Base-by-base conservation (phyloP, 2,797 vertebrate species). In the Oophaga sylvatica region DNA sequence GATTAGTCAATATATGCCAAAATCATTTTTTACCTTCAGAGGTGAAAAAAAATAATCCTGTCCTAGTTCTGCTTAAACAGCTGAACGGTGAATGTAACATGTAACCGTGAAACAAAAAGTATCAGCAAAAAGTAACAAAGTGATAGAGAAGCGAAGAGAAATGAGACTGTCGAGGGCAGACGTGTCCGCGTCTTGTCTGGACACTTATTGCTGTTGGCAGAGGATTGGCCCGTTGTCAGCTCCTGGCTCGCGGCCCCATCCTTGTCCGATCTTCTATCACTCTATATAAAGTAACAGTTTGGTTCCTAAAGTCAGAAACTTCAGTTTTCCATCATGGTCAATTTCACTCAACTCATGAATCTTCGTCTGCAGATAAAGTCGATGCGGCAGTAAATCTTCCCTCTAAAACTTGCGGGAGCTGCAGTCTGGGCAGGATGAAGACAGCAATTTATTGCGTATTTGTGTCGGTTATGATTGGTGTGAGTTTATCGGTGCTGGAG, bases 351-450 rank as follows among this genome's bases (percentile, higher is more conserved):
- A 80, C 85, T 86, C 90, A 90, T 90, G 91, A 92, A 90, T 92
- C 91, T 93, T 91, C 91, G 90, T 87, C 87, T 91, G 87, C 84
- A 90, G 90, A 91, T 92, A 89, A 92, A 90, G 84, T 92, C 88
- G 80, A 85, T 90, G n/a, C 71, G 35, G 80, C 82, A 90, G 89
- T 91, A 89, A 85, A 90, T 92, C 92, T 93, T 91, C 67, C 19
- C 83, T 31, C 87, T 88, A 90, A 90, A 82, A 9, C 63, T 83
- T 90, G 62, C 75, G 45, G 48, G 67, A 90, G 87, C 90, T 83
- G 56, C 5, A 13, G 62, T 89, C 53, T 70, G 63, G 45, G 85
- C 78, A 75, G 83, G 63, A 81, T 84, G 83, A 88, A 56, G 76
- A 20, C 77, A 75, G 77, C 26, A 26, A 81, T 88, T 88, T 80